These are phyloP conservation scores for Camelus dromedarius DNA, from an alignment of 2,113 vertebrate species.

Conservation along the genomic window DNA sequence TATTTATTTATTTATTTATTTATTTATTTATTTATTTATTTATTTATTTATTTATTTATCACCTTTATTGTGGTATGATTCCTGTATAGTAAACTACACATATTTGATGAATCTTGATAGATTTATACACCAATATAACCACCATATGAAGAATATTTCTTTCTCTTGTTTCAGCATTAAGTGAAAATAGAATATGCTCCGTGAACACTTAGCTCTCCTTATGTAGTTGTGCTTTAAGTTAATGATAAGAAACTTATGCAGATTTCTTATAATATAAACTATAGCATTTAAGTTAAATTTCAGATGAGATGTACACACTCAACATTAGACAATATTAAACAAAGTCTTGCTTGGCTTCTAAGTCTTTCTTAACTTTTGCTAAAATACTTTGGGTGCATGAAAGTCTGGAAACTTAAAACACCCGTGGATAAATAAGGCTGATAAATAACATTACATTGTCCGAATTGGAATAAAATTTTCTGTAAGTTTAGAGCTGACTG, in stretches of 20 bases:
- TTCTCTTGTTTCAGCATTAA: neutral
- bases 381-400: neutral
- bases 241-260: neutral
- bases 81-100: no score
- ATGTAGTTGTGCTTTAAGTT: neutral
- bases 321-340: neutral
- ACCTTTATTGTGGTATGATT: no score
- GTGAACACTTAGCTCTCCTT: neutral
- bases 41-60: no score
- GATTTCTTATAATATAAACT: neutral
- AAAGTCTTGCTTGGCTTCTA: neutral
- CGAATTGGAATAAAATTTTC: conserved; percentile 17
- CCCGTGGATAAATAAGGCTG: neutral
- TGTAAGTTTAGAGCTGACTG: neutral
- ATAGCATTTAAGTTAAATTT: conserved; percentile 12
- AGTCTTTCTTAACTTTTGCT: conserved; percentile 5
- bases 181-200: neutral
- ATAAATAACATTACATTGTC: neutral
- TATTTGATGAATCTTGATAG: no score
- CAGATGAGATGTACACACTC: neutral
- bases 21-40: no score
- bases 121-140: no score
- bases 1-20: no score
- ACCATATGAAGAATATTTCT: neutral
- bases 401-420: neutral